Evolutionary conservation across 2,113 vertebrate species (phyloP).

Genomic region (Petromus typicus): DNA sequence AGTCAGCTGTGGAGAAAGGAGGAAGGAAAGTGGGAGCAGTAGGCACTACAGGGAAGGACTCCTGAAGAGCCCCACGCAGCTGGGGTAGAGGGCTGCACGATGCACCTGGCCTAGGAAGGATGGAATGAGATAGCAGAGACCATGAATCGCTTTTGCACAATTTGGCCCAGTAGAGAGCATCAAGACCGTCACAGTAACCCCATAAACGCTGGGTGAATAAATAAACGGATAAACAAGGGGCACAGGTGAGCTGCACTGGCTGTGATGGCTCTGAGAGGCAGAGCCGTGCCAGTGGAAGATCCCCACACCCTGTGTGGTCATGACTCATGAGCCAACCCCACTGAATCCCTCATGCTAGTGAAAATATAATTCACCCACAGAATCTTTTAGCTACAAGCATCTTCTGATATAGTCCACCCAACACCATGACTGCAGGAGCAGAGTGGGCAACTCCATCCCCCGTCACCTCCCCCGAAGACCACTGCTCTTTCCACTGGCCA

Average conservation of each 20-base stretch:
- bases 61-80: background rate
- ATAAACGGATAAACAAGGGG: background rate
- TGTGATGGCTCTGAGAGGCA: background rate
- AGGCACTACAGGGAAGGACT: background rate
- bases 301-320: background rate
- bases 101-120: background rate
- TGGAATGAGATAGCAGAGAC: background rate
- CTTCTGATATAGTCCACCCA: background rate
- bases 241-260: background rate
- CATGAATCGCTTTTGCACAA: background rate
- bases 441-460: background rate
- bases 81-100: background rate
- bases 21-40: background rate
- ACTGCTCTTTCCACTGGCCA: background rate
- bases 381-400: background rate
- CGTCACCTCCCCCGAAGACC: background rate
- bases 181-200: background rate
- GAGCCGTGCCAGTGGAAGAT: background rate
- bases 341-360: background rate
- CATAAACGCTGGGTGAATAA: background rate
- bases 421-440: background rate
- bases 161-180: background rate
- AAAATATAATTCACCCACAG: background rate
- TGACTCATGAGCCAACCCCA: background rate
- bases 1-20: background rate